Conservation (phyloP, 2,113 vertebrate genomes). For the Pimephales promelas region DNA sequence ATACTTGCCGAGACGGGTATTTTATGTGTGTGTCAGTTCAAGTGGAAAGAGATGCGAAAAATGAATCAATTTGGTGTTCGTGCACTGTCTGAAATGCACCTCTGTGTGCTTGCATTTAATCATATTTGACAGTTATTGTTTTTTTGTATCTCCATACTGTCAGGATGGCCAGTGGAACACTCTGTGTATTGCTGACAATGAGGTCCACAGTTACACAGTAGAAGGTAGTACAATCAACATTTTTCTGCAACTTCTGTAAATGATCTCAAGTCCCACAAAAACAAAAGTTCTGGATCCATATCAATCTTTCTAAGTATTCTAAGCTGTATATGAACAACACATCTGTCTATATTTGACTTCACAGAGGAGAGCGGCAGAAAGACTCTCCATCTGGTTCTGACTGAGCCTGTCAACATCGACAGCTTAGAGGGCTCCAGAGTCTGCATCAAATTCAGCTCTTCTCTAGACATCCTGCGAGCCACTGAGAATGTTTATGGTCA, state of each 20-base stretch:
- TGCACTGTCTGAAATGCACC: too few relatives aligned
- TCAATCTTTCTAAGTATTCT: neutral
- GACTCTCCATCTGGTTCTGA: conserved; percentile 80
- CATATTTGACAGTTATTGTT: neutral
- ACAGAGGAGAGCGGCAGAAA: conserved; percentile 79
- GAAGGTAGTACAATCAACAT: conserved; percentile 78
- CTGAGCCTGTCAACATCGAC: conserved; percentile 73
- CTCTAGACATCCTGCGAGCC: conserved; percentile 82
- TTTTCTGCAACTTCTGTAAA: neutral
- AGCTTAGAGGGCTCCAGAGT: conserved; percentile 79
- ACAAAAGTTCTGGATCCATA: neutral
- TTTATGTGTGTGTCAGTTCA: too few relatives aligned
- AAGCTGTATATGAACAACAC: neutral
- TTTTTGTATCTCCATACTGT: neutral
- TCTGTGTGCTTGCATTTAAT: neutral
- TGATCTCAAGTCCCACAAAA: neutral
- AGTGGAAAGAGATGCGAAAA: too few relatives aligned
- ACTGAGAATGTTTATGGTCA: conserved; percentile 77
- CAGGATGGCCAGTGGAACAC: conserved; percentile 93
- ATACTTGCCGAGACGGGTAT: too few relatives aligned
- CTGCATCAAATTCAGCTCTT: conserved; percentile 83
- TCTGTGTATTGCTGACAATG: conserved; percentile 83
- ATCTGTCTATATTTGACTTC: conserved; percentile 42
- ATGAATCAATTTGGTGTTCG: too few relatives aligned
- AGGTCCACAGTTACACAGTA: conserved; percentile 82